Percentiles rank a stretch among this genome's conserved stretches.
Evolutionary conservation across 2,797 vertebrate species (phyloP).

Genomic region (Phrynocephalus vlangalii): DNA sequence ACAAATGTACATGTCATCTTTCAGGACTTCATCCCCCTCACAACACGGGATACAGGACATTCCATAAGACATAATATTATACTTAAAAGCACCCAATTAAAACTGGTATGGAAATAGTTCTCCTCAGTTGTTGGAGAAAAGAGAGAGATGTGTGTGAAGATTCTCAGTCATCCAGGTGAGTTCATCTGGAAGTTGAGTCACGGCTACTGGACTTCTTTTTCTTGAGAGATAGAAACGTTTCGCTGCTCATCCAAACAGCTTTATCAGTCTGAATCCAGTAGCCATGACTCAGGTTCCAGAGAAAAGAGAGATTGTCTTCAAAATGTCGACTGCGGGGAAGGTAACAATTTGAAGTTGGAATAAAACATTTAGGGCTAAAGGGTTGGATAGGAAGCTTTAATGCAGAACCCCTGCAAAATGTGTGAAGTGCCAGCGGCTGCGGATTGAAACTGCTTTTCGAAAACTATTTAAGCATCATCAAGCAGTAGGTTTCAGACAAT

Average conservation of each 20-base stretch:
- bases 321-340: background rate
- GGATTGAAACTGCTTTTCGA: background rate
- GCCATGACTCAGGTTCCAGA: too few species aligned
- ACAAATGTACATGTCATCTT: too few species aligned
- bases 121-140: accelerated
- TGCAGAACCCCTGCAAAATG: background rate
- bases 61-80: background rate
- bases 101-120: slow-evolving; percentile 8
- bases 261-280: too few species aligned
- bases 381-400: background rate
- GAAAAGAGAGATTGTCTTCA: too few species aligned
- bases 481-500: background rate
- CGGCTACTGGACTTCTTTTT: too few species aligned
- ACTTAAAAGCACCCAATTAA: background rate
- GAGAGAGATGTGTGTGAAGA: too few species aligned
- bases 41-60: slow-evolving; percentile 18
- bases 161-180: too few species aligned
- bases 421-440: too few species aligned
- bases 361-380: background rate
- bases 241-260: too few species aligned
- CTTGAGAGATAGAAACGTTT: too few species aligned
- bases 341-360: accelerated
- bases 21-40: background rate
- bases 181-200: too few species aligned
- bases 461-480: background rate